A percentile compares a stretch with the other conserved stretches of the same genome.
These are phyloP conservation scores for Notarius lentiginosus DNA, from an alignment of 2,113 vertebrate species.

Conservation along the genomic window DNA sequence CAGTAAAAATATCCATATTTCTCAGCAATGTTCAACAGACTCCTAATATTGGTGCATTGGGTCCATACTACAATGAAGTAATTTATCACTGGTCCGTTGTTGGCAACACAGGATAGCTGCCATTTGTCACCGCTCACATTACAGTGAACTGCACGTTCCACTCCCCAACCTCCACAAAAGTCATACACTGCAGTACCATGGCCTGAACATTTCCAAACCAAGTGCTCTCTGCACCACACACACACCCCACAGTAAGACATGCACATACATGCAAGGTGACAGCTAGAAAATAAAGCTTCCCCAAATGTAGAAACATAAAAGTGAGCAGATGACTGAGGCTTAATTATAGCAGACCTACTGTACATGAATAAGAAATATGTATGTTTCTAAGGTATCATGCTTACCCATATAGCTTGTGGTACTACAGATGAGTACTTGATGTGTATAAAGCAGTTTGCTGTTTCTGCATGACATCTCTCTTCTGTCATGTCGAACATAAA, in stretches of 20 bases:
- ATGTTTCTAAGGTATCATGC: not conserved
- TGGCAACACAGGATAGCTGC: constrained; percentile 59
- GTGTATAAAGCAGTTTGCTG: not conserved
- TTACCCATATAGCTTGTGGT: not conserved
- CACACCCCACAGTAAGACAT: not conserved
- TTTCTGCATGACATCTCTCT: constrained; percentile 13
- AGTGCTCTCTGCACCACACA: not conserved
- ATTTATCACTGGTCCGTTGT: constrained; percentile 55
- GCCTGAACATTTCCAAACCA: constrained; percentile 32
- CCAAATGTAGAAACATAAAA: constrained; percentile 23
- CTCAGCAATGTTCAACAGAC: constrained; percentile 47
- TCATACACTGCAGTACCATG: constrained; percentile 25
- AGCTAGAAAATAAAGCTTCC: constrained; percentile 4
- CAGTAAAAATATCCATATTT: not conserved
- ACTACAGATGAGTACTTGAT: not conserved
- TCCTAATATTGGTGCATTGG: constrained; percentile 59
- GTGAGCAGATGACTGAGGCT: not conserved
- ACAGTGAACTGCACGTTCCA: constrained; percentile 62
- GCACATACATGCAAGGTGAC: not conserved
- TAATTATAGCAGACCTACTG: not conserved
- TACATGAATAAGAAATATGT: not conserved
- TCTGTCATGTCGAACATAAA: constrained; percentile 29
- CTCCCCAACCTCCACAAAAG: constrained; percentile 59
- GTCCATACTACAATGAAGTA: constrained; percentile 41
- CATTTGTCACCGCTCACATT: constrained; percentile 66